Evolutionary conservation across 2,797 vertebrate genomes (phyloP).

Genomic region (Pseudomugil gertrudae): DNA sequence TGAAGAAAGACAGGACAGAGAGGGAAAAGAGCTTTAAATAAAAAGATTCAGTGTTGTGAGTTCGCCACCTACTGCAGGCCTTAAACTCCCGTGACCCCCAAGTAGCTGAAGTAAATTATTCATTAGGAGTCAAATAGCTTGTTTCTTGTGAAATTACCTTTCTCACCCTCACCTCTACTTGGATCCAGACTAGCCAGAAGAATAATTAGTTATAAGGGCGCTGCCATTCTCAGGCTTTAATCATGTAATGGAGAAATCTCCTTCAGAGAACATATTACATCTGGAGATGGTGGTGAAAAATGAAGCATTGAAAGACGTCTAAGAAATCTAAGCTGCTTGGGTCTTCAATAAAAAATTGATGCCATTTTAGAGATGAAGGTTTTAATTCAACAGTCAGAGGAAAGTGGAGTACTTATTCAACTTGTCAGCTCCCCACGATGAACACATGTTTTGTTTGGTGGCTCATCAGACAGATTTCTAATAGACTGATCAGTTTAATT

Average conservation of each 20-base stretch:
- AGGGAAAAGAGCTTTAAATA: constrained; percentile 34
- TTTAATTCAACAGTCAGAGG: constrained; percentile 71
- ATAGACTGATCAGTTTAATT: constrained; percentile 31
- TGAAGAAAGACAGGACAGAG: constrained; percentile 35
- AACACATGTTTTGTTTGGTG: constrained; percentile 29
- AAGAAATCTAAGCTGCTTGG: constrained; percentile 70
- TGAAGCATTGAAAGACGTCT: constrained; percentile 66
- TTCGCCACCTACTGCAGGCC: constrained; percentile 55
- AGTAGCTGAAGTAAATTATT: constrained; percentile 80
- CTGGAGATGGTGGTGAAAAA: constrained; percentile 47
- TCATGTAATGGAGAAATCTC: constrained; percentile 76
- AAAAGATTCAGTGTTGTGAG: constrained; percentile 38
- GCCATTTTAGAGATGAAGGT: constrained; percentile 81
- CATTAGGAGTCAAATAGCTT: constrained; percentile 81
- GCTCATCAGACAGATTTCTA: constrained; percentile 23
- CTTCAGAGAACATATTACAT: constrained; percentile 78
- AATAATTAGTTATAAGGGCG: constrained; percentile 84
- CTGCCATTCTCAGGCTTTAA: constrained; percentile 80
- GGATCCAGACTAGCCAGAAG: constrained; percentile 60
- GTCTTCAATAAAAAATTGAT: constrained; percentile 85
- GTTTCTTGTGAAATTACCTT: constrained; percentile 83
- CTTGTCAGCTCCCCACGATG: constrained; percentile 55
- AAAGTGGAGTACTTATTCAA: constrained; percentile 74
- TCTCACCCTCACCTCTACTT: constrained; percentile 55
- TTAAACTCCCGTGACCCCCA: constrained; percentile 67